phyloP scores from a whole-genome alignment of 2,888 invertebrate genomes.

The Polymixis flavicincta region DNA sequence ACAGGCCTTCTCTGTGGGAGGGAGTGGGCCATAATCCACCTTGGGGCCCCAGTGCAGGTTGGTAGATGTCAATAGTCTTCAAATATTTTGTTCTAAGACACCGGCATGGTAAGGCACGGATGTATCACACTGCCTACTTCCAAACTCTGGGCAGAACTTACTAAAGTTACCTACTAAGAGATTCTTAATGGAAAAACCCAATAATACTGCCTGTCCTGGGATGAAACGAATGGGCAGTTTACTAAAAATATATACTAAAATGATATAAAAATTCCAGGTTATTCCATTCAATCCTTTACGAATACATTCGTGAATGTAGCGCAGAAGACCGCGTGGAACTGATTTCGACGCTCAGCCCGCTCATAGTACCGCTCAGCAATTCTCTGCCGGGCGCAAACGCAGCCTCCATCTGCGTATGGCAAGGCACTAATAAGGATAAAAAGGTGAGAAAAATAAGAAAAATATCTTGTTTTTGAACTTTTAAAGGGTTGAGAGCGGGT shows the following conservation, averaged over 20 bases:
- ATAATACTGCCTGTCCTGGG: too few relatives aligned
- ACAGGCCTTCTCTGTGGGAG: too few relatives aligned
- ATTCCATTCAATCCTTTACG: conserved; percentile 95
- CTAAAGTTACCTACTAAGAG: too few relatives aligned
- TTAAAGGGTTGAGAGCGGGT: neutral
- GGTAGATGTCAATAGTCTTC: too few relatives aligned
- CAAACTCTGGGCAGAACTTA: too few relatives aligned
- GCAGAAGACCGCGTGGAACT: conserved; percentile 93
- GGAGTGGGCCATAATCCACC: too few relatives aligned
- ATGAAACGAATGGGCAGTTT: too few relatives aligned
- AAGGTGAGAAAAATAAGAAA: conserved; percentile 84
- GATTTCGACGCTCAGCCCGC: conserved; percentile 93
- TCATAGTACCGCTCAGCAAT: conserved; percentile 92
- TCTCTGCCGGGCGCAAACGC: conserved; percentile 95
- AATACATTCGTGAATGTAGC: conserved; percentile 94
- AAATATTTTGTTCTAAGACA: too few relatives aligned
- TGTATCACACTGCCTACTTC: too few relatives aligned
- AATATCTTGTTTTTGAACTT: neutral
- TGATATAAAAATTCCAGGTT: conserved; percentile 83
- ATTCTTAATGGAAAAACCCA: too few relatives aligned
- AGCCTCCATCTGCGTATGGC: conserved; percentile 96
- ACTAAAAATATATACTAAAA: neutral
- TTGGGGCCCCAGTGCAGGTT: too few relatives aligned
- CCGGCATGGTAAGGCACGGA: too few relatives aligned
- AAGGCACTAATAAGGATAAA: conserved; percentile 95